A percentile compares a stretch with the other conserved stretches of the same genome.
Conservation (phyloP, 2,888 invertebrate species). For the Hydrotaea cyrtoneurina region DNA sequence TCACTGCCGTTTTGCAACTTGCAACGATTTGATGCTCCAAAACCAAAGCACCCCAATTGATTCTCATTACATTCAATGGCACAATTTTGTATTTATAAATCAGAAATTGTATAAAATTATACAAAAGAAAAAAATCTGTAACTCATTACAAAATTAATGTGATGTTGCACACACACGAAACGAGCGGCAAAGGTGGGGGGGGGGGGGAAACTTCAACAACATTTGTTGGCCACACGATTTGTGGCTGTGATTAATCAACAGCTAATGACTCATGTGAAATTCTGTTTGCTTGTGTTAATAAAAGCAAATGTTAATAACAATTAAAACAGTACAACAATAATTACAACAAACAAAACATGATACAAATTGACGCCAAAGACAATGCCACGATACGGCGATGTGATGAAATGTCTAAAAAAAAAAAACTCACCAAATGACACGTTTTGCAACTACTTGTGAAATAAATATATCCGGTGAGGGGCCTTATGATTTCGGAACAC, state of each 20-base stretch:
- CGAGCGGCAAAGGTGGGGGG: not conserved
- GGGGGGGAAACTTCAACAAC: not conserved
- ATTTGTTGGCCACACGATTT: constrained; percentile 20
- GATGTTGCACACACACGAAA: not conserved
- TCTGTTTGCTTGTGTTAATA: not conserved
- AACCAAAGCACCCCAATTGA: no score
- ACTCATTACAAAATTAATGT: constrained; percentile 27
- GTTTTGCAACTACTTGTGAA: not conserved
- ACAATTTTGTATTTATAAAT: no score
- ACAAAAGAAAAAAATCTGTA: no score
- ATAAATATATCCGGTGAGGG: no score
- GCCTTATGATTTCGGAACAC: no score
- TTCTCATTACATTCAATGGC: no score
- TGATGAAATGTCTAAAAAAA: not conserved
- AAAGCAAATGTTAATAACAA: constrained; percentile 6
- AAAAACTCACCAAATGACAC: no score
- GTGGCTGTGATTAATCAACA: constrained; percentile 18
- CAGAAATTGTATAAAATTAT: no score
- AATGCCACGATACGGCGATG: not conserved
- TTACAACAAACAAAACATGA: not conserved
- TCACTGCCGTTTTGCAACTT: no score
- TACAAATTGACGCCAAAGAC: not conserved
- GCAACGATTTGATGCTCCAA: no score
- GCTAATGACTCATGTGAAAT: constrained; percentile 24
- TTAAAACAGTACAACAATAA: constrained; percentile 7